phyloP scores from a whole-genome alignment of 2,113 vertebrate genomes.

The Pundamilia nyererei region DNA sequence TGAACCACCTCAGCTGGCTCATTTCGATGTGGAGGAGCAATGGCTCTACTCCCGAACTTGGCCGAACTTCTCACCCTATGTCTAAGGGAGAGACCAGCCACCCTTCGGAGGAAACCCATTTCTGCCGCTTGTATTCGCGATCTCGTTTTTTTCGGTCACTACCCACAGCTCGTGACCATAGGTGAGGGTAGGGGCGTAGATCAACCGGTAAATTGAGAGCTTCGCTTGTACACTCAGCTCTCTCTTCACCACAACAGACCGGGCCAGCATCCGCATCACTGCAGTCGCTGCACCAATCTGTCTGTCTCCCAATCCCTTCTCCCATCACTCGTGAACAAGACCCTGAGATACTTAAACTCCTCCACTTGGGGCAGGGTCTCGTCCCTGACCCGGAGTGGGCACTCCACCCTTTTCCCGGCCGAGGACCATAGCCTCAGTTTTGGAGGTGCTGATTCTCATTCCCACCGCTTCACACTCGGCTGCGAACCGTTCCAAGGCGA shows the following conservation, averaged over 20 bases:
- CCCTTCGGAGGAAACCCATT: fast-evolving
- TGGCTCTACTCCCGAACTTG: fast-evolving
- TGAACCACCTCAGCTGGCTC: neutral
- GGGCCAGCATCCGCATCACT: fast-evolving
- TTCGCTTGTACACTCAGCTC: neutral
- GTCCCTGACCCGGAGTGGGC: too few relatives aligned
- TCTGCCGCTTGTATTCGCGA: fast-evolving
- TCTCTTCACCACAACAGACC: neutral
- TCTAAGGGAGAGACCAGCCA: neutral
- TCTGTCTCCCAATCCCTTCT: too few relatives aligned
- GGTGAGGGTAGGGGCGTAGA: neutral
- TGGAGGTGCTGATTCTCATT: neutral
- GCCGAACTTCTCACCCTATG: neutral
- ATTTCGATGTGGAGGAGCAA: fast-evolving
- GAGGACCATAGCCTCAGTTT: neutral
- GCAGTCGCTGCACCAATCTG: fast-evolving
- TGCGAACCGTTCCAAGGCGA: fast-evolving
- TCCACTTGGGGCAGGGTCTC: too few relatives aligned
- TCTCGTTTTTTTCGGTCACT: neutral
- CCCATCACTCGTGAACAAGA: too few relatives aligned
- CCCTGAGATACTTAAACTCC: too few relatives aligned
- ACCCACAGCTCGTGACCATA: neutral
- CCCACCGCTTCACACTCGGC: neutral
- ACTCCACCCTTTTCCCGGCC: neutral
- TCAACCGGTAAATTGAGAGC: neutral